Evolutionary conservation across 2,797 vertebrate genomes (phyloP).

Genomic region (Neostethus bicornis): DNA sequence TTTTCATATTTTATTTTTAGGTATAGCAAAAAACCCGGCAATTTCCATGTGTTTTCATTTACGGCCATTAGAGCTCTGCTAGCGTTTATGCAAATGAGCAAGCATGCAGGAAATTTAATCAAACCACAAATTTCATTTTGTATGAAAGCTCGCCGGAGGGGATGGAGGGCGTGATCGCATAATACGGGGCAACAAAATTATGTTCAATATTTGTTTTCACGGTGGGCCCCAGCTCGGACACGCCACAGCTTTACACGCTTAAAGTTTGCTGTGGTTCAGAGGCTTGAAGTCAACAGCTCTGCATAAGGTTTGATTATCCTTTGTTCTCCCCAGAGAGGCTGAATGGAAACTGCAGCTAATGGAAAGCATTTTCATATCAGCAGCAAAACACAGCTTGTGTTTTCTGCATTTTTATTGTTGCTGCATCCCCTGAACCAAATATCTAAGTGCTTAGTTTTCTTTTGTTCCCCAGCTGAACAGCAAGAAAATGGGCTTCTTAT

Average conservation of each 20-base stretch:
- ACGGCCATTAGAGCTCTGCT: conserved; percentile 73
- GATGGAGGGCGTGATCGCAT: conserved; percentile 53
- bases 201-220: conserved; percentile 65
- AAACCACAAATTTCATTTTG: conserved; percentile 77
- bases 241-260: conserved; percentile 56
- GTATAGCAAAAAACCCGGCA: conserved; percentile 30
- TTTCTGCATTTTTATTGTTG: conserved; percentile 73
- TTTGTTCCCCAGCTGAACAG: conserved; percentile 66
- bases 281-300: conserved; percentile 51
- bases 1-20: conserved; percentile 17
- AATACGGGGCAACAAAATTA: conserved; percentile 63
- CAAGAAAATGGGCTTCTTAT: conserved; percentile 66
- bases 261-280: conserved; percentile 48
- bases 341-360: conserved; percentile 66
- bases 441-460: conserved; percentile 60
- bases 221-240: conserved; percentile 57
- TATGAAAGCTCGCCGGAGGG: conserved; percentile 70
- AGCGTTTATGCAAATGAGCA: conserved; percentile 80
- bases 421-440: conserved; percentile 57
- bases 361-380: conserved; percentile 71
- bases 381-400: conserved; percentile 62
- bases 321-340: conserved; percentile 67
- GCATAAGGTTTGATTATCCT: conserved; percentile 65
- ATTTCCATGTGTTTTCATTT: conserved; percentile 73
- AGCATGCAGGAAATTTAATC: conserved; percentile 81